A percentile compares a stretch with the other conserved stretches of the same genome.
These are phyloP conservation scores for Cryptoprocta ferox DNA, from an alignment of 2,797 vertebrate species.

Conservation along the genomic window DNA sequence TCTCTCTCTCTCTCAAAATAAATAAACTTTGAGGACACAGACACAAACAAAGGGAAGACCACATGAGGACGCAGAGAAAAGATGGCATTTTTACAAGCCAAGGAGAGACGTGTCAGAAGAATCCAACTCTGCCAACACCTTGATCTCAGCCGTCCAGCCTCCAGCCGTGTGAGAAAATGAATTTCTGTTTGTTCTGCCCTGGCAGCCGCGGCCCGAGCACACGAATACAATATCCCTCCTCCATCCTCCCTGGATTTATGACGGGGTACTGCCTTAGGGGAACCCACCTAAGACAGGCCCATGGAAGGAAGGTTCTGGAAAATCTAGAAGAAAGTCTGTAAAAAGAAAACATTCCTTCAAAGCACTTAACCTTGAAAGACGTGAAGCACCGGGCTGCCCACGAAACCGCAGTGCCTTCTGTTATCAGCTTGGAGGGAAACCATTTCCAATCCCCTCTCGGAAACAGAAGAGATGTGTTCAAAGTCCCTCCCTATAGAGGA, in stretches of 20 bases:
- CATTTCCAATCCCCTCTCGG: neutral
- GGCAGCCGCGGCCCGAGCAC: neutral
- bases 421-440: neutral
- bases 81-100: neutral
- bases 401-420: neutral
- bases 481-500: neutral
- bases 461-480: neutral
- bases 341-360: neutral
- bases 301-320: slow-evolving; percentile 20
- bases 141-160: neutral
- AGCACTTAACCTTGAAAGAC: neutral
- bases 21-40: neutral
- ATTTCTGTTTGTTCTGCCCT: neutral
- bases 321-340: neutral
- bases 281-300: neutral
- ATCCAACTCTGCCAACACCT: neutral
- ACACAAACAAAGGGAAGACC: neutral
- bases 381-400: neutral
- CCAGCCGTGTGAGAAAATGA: neutral
- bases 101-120: neutral
- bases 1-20: too few relatives aligned
- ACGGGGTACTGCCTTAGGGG: neutral
- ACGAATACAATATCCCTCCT: neutral
- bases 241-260: neutral
- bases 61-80: neutral